Evolutionary conservation across 2,113 vertebrate species (phyloP), one percentile per base, ranked within the genome.

Genomic region (Capricornis sumatraensis): DNA sequence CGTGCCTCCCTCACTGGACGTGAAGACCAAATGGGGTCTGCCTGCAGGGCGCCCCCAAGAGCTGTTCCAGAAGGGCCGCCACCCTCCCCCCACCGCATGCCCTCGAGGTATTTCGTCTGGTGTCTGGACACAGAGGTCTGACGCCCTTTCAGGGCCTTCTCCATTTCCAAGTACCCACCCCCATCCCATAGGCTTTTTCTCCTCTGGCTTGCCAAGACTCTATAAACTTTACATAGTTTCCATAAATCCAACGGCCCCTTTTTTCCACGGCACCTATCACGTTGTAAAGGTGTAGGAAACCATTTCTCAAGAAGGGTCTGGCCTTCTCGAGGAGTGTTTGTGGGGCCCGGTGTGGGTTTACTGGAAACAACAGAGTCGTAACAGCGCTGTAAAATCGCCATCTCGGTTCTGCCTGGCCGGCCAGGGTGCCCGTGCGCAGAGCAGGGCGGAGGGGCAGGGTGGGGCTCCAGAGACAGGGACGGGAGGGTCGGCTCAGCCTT

Each of bases 201-300:
- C 91, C 97, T 95, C 97, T 91, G 0, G 10, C 90, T 74, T 95
- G 97, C 97, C 94, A 96, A 98, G 95, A 98, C 98, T 98, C 98
- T 96, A 98, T 99, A 99, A 99, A 99, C 85, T 98, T 99, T 98
- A 98, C 98, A 98, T 71, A 95, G 97, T 98, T 98, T 98, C 98
- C 98, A 98, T 98, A 99, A 98, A 98, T 91, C 95, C 97, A 97
- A 98, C 79, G 0, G 82, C 95, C 97, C 96, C n/a, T 98, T 98
- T 98, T 98, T 98, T 89, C 78, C 93, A 97, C 98, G 13, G 1
- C 98, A 98, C 97, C 96, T 98, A 98, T 96, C 97, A 98, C 98
- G 55, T 97, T 97, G 97, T 98, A 98, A 98, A 98, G 98, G 97
- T 60, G 50, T 94, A 98, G 97, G 97, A 97, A 98, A 98, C 98